Percentiles rank a stretch among this genome's conserved stretches.
phyloP scores from a whole-genome alignment of 1,140 invertebrate genomes.

The Homarus americanus region DNA sequence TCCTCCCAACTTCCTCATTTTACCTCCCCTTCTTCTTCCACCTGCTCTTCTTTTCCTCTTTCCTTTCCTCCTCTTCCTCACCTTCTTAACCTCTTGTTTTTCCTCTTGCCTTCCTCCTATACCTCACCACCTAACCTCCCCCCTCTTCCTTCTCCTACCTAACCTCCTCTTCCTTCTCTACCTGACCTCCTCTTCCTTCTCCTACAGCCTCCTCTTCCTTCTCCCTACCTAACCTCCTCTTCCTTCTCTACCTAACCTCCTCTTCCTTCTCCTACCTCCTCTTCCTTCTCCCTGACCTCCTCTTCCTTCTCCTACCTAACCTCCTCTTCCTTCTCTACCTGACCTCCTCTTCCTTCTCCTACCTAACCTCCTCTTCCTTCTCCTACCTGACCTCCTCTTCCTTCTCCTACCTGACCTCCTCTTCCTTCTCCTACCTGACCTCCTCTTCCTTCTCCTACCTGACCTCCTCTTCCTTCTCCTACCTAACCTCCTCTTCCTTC shows the following conservation, averaged over 20 bases:
- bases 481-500: not conserved
- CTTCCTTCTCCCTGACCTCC: not conserved
- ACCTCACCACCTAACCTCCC: too few species aligned
- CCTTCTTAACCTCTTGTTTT: too few species aligned
- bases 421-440: not conserved
- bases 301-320: not conserved
- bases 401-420: not conserved
- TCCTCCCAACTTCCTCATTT: too few species aligned
- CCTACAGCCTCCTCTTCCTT: not conserved
- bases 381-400: not conserved
- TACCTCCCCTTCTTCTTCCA: too few species aligned
- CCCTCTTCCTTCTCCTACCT: too few species aligned
- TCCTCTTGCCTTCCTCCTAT: too few species aligned
- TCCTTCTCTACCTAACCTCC: not conserved
- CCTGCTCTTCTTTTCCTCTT: too few species aligned
- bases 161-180: not conserved
- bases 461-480: not conserved
- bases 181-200: not conserved
- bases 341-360: not conserved
- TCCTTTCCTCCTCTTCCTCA: too few species aligned
- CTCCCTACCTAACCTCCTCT: not conserved
- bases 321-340: not conserved
- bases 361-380: slow-evolving; percentile 14
- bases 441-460: not conserved
- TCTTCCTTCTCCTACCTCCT: not conserved